Base-by-base conservation (phyloP, 2,113 vertebrate genomes). In the Bubalus kerabau region DNA sequence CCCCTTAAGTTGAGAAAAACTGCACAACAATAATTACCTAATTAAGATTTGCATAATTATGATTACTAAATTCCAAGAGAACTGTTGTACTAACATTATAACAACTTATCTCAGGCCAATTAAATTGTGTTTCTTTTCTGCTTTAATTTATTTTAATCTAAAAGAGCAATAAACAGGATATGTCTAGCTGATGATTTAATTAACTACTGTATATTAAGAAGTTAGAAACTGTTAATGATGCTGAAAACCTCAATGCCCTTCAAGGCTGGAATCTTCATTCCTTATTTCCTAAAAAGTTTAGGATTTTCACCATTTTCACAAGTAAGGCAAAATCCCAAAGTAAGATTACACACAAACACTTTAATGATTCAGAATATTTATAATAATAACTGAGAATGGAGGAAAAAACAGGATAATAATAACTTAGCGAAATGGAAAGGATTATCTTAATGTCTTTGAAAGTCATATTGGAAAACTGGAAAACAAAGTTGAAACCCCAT, bases 31-130 rank as follows among this genome's bases (percentile, higher is more conserved):
- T 98, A 98, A 98, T 98, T 98, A 98, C 67, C 96, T 98, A 98
- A 99, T 99, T 99, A 98, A 97, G 90, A 98, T 98, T 98, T 98
- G 93, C 98, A 99, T 99, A 98, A 98, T 98, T 98, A 97, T 96
- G 95, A 99, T 98, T 98, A 98, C 97, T 97, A 98, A 98, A 98
- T 98, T 98, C 96, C 92, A 98, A 98, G 96, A 98, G 97, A 98
- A 98, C 95, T 97, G 90, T 97, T 98, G 97, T 95, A 98, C 87
- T 98, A 98, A 98, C 95, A 98, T 85, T 98, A 59, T 90, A 97
- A 97, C 87, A 98, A 91, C 97, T 98, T 98, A 97, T 98, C 98
- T 98, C 98, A 98, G 50, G 88, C 81, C 97, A 98, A 98, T 98
- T 98, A 98, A 98, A 93, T 98, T 99, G 97, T 95, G 67, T 78